These are phyloP conservation scores for Lepidiolamprologus cunningtoni DNA, from an alignment of 2,113 vertebrate species.

Conservation along the genomic window DNA sequence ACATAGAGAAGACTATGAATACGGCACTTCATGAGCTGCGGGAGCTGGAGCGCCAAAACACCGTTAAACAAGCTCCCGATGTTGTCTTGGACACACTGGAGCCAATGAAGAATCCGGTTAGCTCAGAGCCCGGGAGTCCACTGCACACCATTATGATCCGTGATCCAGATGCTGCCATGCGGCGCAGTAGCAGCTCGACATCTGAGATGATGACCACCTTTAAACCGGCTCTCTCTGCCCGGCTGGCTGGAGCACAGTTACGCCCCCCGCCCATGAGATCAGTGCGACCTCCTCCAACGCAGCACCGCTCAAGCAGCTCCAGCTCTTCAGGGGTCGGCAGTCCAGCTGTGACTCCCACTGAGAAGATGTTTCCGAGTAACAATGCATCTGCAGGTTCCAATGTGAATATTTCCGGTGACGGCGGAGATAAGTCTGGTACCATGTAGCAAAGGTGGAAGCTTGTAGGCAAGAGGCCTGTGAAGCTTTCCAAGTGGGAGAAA, in stretches of 20 bases:
- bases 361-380: slow-evolving; percentile 88
- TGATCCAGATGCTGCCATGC: slow-evolving; percentile 90
- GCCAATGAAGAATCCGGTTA: slow-evolving; percentile 86
- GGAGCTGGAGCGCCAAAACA: slow-evolving; percentile 94
- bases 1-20: slow-evolving; percentile 98
- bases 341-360: slow-evolving; percentile 90
- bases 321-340: slow-evolving; percentile 92
- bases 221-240: slow-evolving; percentile 86
- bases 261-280: slow-evolving; percentile 85
- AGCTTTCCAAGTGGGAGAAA: neutral
- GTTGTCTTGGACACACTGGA: slow-evolving; percentile 97
- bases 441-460: slow-evolving; percentile 71
- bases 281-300: slow-evolving; percentile 74
- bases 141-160: slow-evolving; percentile 96
- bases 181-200: slow-evolving; percentile 91
- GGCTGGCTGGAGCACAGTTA: slow-evolving; percentile 85
- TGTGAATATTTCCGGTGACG: slow-evolving; percentile 32
- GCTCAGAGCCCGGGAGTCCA: slow-evolving; percentile 90
- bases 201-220: slow-evolving; percentile 97
- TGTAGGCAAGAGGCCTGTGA: neutral
- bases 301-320: slow-evolving; percentile 93
- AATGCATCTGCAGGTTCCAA: slow-evolving; percentile 34
- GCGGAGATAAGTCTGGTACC: slow-evolving; percentile 84
- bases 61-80: slow-evolving; percentile 90
- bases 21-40: slow-evolving; percentile 91